Percentiles rank a stretch among this genome's conserved stretches.
phyloP scores from a whole-genome alignment of 2,888 invertebrate genomes.

The Proisotoma minuta region DNA sequence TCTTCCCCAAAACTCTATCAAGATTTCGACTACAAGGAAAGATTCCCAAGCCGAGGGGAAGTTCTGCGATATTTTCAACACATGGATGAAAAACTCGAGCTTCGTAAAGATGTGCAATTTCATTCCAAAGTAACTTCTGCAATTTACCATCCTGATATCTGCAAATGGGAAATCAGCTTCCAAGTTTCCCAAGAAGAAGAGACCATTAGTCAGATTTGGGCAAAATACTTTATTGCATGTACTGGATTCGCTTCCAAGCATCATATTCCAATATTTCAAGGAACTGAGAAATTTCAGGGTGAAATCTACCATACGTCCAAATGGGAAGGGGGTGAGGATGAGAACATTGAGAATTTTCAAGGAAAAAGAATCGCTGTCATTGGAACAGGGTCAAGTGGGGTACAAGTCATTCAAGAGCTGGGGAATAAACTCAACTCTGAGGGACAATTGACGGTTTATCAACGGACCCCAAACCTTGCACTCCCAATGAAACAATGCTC shows the following conservation, averaged over 20 bases:
- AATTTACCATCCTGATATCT: not conserved
- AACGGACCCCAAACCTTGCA: constrained; percentile 20
- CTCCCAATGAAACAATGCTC: constrained; percentile 14
- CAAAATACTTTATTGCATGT: constrained; percentile 9
- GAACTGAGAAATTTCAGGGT: constrained; percentile 9
- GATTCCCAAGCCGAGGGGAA: constrained; percentile 9
- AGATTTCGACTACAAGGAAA: constrained; percentile 11
- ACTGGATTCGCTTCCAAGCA: constrained; percentile 8
- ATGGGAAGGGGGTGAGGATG: constrained; percentile 5
- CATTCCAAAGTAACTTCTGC: constrained; percentile 11
- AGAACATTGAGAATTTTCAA: not conserved
- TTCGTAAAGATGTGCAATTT: constrained; percentile 14
- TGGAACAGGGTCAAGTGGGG: constrained; percentile 18
- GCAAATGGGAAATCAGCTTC: constrained; percentile 3
- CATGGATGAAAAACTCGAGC: constrained; percentile 10
- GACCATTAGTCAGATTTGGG: not conserved
- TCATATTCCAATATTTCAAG: constrained; percentile 8
- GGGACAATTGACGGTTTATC: constrained; percentile 16
- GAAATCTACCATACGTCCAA: not conserved
- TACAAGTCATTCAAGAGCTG: constrained; percentile 21
- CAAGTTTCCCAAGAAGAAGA: not conserved
- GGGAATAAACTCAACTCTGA: not conserved
- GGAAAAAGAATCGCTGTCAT: constrained; percentile 14
- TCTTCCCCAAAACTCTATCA: not conserved
- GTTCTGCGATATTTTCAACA: constrained; percentile 10